These are phyloP conservation scores for Macrochelys suwanniensis DNA, from an alignment of 2,797 vertebrate genomes.

Conservation along the genomic window DNA sequence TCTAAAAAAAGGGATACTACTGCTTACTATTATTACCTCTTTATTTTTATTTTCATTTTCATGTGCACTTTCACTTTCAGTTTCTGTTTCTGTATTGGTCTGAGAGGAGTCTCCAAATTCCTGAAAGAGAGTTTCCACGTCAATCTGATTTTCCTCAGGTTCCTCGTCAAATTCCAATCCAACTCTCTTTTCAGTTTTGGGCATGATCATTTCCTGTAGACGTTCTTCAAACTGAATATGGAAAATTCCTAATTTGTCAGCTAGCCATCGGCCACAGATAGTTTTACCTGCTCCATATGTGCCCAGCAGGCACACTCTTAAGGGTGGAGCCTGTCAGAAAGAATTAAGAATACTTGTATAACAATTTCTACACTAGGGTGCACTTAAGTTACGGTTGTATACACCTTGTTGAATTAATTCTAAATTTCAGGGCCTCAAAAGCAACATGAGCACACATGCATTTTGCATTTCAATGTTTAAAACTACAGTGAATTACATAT, in stretches of 20 bases:
- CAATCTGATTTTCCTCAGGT: slow-evolving; percentile 68
- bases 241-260: slow-evolving; percentile 90
- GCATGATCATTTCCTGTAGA: slow-evolving; percentile 90
- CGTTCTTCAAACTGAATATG: slow-evolving; percentile 94
- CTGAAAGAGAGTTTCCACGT: slow-evolving; percentile 48
- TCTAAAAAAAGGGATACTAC: neutral
- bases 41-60: slow-evolving; percentile 68
- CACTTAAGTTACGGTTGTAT: neutral
- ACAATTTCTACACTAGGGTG: neutral
- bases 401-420: neutral
- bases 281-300: slow-evolving; percentile 91
- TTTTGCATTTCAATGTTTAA: neutral
- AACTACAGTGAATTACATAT: neutral
- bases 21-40: slow-evolving; percentile 60
- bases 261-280: slow-evolving; percentile 85
- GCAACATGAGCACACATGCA: neutral
- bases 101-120: slow-evolving; percentile 45
- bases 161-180: slow-evolving; percentile 83
- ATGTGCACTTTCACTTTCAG: neutral
- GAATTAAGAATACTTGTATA: neutral
- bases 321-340: slow-evolving; percentile 87
- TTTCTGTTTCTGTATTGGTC: slow-evolving; percentile 17
- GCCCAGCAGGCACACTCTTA: slow-evolving; percentile 90
- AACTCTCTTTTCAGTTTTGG: slow-evolving; percentile 86
- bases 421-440: slow-evolving; percentile 9